phyloP scores from a whole-genome alignment of 2,888 invertebrate genomes.

The Caenorhabditis sp. region DNA sequence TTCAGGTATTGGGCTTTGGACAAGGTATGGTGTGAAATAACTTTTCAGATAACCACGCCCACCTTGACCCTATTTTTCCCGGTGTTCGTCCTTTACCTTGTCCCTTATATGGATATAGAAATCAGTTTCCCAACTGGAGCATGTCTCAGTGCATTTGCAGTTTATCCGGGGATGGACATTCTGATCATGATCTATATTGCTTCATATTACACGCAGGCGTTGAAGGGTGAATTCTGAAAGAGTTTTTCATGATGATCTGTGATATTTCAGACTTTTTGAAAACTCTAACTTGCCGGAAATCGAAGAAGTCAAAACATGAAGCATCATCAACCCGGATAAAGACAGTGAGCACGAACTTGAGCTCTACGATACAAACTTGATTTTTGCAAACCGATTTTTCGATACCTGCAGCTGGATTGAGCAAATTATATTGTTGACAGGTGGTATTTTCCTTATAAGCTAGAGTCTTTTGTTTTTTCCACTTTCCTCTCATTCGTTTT shows the following conservation, averaged over 20 bases:
- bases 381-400: too few relatives aligned
- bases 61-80: constrained; percentile 8
- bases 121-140: constrained; percentile 17
- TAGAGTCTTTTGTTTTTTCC: too few relatives aligned
- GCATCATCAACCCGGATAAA: too few relatives aligned
- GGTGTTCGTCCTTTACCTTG: background rate
- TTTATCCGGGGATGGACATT: constrained; percentile 14
- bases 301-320: too few relatives aligned
- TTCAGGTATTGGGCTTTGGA: background rate
- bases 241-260: too few relatives aligned
- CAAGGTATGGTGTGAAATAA: too few relatives aligned
- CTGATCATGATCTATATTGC: constrained; percentile 18
- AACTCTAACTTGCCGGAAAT: background rate
- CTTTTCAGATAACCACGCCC: constrained; percentile 14
- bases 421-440: too few relatives aligned
- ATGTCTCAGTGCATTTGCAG: constrained; percentile 4
- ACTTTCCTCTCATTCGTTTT: too few relatives aligned
- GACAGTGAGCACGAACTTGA: too few relatives aligned
- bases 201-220: constrained; percentile 8
- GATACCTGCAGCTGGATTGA: too few relatives aligned
- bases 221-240: background rate
- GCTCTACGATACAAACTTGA: too few relatives aligned
- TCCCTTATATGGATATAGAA: background rate
- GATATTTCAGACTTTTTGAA: constrained; percentile 1
- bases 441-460: too few relatives aligned